Conservation (phyloP, 2,113 vertebrate genomes). For the Smithornis capensis region DNA sequence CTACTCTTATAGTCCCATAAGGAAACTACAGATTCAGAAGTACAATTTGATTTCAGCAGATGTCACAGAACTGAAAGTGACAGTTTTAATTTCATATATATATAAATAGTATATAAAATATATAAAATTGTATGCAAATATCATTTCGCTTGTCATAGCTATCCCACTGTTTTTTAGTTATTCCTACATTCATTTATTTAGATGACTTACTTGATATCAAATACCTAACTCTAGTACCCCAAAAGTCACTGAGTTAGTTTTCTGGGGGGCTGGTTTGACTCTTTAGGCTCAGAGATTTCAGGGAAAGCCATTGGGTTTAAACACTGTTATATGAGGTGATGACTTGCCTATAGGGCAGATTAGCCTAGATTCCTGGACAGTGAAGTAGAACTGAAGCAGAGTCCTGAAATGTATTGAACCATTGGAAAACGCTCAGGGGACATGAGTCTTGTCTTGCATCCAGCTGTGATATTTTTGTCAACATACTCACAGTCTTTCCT, state of each 20-base stretch:
- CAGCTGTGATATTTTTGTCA: background rate
- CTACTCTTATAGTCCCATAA: background rate
- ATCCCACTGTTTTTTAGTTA: background rate
- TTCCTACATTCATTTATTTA: background rate
- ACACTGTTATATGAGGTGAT: background rate
- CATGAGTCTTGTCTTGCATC: background rate
- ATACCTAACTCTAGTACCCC: background rate
- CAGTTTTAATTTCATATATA: background rate
- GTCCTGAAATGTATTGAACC: background rate
- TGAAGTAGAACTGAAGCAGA: background rate
- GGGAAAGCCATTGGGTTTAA: background rate
- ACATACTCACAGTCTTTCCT: background rate
- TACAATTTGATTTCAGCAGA: background rate
- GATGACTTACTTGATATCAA: background rate
- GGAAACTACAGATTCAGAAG: background rate
- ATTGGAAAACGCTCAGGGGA: accelerated
- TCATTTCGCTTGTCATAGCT: background rate
- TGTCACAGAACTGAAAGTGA: background rate
- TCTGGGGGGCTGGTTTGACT: background rate
- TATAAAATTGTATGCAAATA: background rate
- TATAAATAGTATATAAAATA: background rate
- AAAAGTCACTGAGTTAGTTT: background rate
- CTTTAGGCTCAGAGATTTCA: background rate
- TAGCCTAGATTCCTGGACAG: background rate
- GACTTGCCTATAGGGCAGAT: background rate